Conservation (phyloP, 1,140 invertebrate genomes). For the Hypsibius dujardini region DNA sequence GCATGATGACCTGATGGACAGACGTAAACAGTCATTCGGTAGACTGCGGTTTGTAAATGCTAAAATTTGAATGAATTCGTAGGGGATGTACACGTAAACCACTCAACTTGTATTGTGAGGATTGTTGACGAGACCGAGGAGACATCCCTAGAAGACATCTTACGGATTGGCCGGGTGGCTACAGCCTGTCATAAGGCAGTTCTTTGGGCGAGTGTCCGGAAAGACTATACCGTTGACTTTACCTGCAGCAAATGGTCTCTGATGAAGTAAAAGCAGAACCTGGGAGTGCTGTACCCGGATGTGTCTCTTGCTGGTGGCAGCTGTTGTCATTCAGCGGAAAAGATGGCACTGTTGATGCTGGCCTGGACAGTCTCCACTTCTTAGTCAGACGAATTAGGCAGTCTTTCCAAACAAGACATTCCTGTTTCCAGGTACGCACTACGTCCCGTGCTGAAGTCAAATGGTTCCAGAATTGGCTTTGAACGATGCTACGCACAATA, state of each 20-base stretch:
- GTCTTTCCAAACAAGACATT: not conserved
- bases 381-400: not conserved
- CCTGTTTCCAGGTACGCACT: not conserved
- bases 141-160: conserved; percentile 2
- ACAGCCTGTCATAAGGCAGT: conserved; percentile 5
- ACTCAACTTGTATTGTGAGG: not conserved
- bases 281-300: too few species aligned
- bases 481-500: too few species aligned
- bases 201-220: not conserved
- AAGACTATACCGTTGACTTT: not conserved
- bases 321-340: not conserved
- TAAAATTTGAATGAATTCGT: not conserved
- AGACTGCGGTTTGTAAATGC: not conserved
- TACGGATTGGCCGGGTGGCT: not conserved
- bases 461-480: too few species aligned
- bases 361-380: too few species aligned
- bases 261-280: conserved; percentile 1
- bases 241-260: conserved; percentile 16
- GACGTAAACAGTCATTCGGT: too few species aligned
- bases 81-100: conserved; percentile 14
- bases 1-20: too few species aligned
- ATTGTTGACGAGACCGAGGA: not conserved
- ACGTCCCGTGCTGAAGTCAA: not conserved
- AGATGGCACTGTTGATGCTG: not conserved
- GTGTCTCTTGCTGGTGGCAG: too few species aligned